Evolutionary conservation across 2,113 vertebrate species (phyloP).

Genomic region (Rhinolophus ferrumequinum): DNA sequence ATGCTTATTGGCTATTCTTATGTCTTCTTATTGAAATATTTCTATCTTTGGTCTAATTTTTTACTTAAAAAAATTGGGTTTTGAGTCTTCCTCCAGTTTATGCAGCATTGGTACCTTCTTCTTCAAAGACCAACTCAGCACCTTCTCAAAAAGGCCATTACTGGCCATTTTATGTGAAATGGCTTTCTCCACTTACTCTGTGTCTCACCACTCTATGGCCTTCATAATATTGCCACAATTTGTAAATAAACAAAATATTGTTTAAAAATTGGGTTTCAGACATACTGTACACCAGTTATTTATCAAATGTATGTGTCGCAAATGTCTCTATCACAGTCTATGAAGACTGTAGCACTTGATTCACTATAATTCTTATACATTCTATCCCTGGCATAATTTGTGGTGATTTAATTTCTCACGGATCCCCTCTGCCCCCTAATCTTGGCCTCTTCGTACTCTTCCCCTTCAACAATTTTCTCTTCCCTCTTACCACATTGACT

Average conservation of each 20-base stretch:
- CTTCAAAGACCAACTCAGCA: background rate
- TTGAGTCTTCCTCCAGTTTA: background rate
- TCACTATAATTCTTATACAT: background rate
- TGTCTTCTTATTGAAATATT: slow-evolving; percentile 30
- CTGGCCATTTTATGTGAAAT: background rate
- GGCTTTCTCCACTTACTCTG: background rate
- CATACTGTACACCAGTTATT: background rate
- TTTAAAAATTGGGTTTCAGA: background rate
- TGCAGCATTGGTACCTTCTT: background rate
- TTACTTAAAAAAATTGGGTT: background rate
- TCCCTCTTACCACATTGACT: background rate
- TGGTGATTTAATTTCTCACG: slow-evolving; percentile 7
- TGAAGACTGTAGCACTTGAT: background rate
- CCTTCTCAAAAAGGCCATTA: background rate
- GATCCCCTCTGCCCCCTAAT: background rate
- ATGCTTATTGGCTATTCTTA: background rate
- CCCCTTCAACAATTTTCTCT: background rate
- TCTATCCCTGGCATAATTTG: background rate
- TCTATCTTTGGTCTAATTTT: background rate
- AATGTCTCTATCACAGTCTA: background rate
- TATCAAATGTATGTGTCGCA: background rate
- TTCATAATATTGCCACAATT: background rate
- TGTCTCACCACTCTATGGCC: background rate
- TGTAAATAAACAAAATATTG: background rate
- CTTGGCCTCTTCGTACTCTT: background rate